These are phyloP conservation scores for Serrognathus titanus DNA, from an alignment of 2,888 invertebrate genomes.

Conservation along the genomic window DNA sequence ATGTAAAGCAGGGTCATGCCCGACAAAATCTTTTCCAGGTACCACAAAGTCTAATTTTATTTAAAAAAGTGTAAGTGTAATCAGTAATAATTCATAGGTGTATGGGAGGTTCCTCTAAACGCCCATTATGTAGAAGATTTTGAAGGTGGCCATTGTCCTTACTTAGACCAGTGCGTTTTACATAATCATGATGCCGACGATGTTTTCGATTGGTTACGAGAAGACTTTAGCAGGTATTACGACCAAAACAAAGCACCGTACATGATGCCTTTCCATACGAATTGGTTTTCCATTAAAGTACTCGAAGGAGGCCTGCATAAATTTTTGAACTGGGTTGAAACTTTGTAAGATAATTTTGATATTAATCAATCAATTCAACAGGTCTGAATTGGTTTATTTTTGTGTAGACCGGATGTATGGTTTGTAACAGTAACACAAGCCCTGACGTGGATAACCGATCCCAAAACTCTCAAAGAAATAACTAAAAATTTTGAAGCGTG, in stretches of 20 bases:
- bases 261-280: constrained; percentile 95
- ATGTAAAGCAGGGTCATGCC: constrained; percentile 90
- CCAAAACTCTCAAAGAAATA: constrained; percentile 66
- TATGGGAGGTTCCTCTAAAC: constrained; percentile 92
- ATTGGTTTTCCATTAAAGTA: constrained; percentile 91
- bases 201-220: constrained; percentile 84
- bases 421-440: constrained; percentile 84
- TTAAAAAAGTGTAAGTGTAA: neutral
- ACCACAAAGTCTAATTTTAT: constrained; percentile 17
- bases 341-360: constrained; percentile 58
- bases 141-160: constrained; percentile 90
- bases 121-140: constrained; percentile 84
- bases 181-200: constrained; percentile 75
- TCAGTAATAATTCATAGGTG: constrained; percentile 51
- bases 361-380: neutral
- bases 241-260: constrained; percentile 87
- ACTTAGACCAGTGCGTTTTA: constrained; percentile 86
- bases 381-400: neutral
- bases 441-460: constrained; percentile 88
- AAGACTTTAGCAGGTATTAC: constrained; percentile 82
- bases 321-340: constrained; percentile 78
- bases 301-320: constrained; percentile 78
- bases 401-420: constrained; percentile 75
- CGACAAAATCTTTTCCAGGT: constrained; percentile 85
- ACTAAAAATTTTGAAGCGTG: constrained; percentile 70